Conservation (phyloP, 2,888 invertebrate species). For the Venustoraphidia nigricollis region DNA sequence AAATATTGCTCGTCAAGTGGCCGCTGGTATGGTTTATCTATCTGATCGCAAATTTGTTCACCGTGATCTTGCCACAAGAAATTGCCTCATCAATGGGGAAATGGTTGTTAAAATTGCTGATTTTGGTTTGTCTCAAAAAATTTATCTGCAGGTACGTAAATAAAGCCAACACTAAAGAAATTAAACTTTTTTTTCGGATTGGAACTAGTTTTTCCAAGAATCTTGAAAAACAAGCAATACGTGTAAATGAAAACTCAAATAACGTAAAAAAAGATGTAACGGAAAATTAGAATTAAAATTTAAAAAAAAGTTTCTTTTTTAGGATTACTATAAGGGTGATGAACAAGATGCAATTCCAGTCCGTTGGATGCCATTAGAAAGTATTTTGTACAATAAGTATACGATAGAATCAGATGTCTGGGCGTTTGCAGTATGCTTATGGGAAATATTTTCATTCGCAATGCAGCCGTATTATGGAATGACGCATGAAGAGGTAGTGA, state of each 20-base stretch:
- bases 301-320: slow-evolving; percentile 4
- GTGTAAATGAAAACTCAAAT: no score
- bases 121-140: slow-evolving; percentile 90
- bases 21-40: slow-evolving; percentile 88
- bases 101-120: slow-evolving; percentile 96
- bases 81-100: slow-evolving; percentile 85
- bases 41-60: slow-evolving; percentile 92
- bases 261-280: no score
- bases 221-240: no score
- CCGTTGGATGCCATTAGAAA: slow-evolving; percentile 95
- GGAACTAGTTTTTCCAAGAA: no score
- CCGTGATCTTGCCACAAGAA: slow-evolving; percentile 87
- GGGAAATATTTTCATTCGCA: slow-evolving; percentile 95
- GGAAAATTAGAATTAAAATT: no score
- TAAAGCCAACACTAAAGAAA: no score
- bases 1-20: slow-evolving; percentile 75
- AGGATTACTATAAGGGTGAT: slow-evolving; percentile 88
- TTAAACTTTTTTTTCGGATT: no score
- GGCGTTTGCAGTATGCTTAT: slow-evolving; percentile 92
- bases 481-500: slow-evolving; percentile 94
- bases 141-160: slow-evolving; percentile 53
- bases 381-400: slow-evolving; percentile 91
- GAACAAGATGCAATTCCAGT: slow-evolving; percentile 94
- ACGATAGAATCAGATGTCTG: slow-evolving; percentile 93
- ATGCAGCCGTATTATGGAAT: slow-evolving; percentile 93